Evolutionary conservation across 2,113 vertebrate species (phyloP).

Genomic region (Tapirus terrestris): DNA sequence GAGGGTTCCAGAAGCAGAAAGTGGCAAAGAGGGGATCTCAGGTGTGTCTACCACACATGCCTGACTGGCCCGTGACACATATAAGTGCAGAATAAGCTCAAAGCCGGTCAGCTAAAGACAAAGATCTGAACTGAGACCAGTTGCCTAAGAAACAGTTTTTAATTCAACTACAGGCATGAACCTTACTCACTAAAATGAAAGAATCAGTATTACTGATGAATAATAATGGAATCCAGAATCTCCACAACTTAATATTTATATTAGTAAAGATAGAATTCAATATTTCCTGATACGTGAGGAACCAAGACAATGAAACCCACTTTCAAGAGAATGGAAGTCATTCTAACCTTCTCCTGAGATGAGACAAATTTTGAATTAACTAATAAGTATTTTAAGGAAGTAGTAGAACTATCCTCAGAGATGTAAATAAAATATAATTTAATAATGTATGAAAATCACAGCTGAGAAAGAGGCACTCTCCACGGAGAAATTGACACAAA

Average conservation of each 20-base stretch:
- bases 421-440: background rate
- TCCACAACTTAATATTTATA: background rate
- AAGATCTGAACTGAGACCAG: too few species aligned
- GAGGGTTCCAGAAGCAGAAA: too few species aligned
- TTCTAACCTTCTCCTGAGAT: background rate
- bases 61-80: too few species aligned
- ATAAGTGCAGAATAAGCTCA: too few species aligned
- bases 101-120: too few species aligned
- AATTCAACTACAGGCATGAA: too few species aligned
- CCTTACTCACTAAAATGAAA: background rate
- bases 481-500: too few species aligned
- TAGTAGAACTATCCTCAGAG: background rate
- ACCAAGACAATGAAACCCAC: background rate
- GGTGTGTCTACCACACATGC: too few species aligned
- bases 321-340: background rate
- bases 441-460: background rate
- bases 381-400: background rate
- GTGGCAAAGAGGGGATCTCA: too few species aligned
- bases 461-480: background rate
- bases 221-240: background rate
- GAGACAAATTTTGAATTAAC: background rate
- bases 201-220: background rate
- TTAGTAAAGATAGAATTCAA: background rate
- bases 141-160: too few species aligned
- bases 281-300: background rate